These are phyloP conservation scores for Rhabdomys pumilio DNA, from an alignment of 2,797 vertebrate genomes.

Conservation along the genomic window DNA sequence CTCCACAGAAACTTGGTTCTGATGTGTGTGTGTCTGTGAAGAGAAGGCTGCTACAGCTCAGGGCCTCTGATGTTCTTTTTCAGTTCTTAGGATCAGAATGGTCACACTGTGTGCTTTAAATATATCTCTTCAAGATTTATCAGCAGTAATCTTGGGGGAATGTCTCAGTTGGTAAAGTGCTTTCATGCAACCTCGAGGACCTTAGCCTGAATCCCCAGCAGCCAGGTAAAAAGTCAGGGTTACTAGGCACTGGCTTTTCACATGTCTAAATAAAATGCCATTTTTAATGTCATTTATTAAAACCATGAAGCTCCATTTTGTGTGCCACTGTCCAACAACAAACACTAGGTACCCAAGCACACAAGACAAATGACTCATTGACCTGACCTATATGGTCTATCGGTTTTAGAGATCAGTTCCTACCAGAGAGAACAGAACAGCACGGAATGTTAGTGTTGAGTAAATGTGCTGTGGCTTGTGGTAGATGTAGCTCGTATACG, in stretches of 20 bases:
- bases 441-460: not conserved
- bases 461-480: not conserved
- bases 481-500: not conserved
- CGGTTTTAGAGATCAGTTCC: conserved; percentile 35
- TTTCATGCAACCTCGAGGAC: not conserved
- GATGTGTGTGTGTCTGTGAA: not conserved
- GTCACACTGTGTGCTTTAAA: not conserved
- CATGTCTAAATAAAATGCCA: conserved; percentile 12
- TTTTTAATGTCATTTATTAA: conserved; percentile 23
- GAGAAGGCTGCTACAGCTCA: not conserved
- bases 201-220: not conserved
- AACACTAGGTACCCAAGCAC: no score
- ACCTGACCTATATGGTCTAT: not conserved
- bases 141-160: not conserved
- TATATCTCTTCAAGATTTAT: not conserved
- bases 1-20: not conserved
- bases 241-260: not conserved
- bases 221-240: not conserved
- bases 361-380: not conserved
- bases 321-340: not conserved
- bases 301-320: not conserved
- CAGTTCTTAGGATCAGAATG: not conserved
- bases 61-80: not conserved
- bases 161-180: not conserved
- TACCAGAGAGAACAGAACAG: not conserved